Percentiles rank a stretch among this genome's conserved stretches.
Conservation (phyloP, 2,797 vertebrate genomes). For the Coilia nasus region DNA sequence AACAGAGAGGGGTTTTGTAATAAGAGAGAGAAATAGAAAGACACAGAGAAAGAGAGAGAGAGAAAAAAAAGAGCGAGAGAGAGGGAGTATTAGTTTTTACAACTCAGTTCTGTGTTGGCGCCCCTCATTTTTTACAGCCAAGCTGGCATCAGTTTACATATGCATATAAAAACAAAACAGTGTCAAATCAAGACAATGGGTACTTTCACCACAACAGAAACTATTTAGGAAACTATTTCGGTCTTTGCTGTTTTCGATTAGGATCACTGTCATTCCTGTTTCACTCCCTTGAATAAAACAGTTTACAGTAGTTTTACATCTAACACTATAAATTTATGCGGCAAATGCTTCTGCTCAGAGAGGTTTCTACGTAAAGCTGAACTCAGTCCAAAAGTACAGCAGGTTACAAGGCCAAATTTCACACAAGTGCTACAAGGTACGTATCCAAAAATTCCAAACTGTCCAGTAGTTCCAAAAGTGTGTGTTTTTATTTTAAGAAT, state of each 20-base stretch:
- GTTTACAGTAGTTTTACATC: constrained; percentile 20
- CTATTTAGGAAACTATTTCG: not conserved
- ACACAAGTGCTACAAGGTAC: not conserved
- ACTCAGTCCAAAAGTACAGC: not conserved
- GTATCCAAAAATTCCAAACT: not conserved
- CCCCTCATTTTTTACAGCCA: not conserved
- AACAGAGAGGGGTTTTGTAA: not conserved
- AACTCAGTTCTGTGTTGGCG: not conserved
- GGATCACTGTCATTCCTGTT: not conserved
- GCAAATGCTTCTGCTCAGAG: not conserved
- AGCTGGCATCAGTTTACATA: constrained; percentile 2
- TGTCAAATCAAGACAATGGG: constrained; percentile 19
- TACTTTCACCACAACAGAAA: constrained; percentile 4
- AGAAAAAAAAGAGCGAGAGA: too few species aligned
- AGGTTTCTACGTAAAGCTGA: not conserved
- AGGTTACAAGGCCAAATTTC: not conserved
- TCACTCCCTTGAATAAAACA: not conserved
- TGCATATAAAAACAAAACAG: constrained; percentile 3
- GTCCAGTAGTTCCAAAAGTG: not conserved
- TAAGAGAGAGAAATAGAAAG: too few species aligned
- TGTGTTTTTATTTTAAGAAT: not conserved
- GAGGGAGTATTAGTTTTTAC: not conserved
- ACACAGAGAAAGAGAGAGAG: too few species aligned
- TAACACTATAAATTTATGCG: not conserved
- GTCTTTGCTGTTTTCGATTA: not conserved